Conservation (phyloP, 2,797 vertebrate genomes). For the Meda fulgida region DNA sequence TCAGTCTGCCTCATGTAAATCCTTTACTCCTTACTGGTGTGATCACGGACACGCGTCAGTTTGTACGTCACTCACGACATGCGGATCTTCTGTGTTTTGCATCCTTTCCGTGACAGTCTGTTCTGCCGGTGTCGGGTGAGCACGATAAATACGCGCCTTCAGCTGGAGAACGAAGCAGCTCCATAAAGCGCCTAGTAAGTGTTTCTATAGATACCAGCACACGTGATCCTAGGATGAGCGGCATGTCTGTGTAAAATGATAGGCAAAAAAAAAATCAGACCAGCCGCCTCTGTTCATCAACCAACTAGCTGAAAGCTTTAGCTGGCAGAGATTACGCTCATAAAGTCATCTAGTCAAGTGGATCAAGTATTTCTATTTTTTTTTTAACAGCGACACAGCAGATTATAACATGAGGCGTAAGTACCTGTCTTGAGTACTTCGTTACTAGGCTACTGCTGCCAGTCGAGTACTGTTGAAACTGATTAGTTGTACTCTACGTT, state of each 20-base stretch:
- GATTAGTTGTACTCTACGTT: neutral
- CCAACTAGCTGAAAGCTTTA: neutral
- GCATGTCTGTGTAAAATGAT: neutral
- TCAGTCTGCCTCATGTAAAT: neutral
- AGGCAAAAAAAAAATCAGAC: neutral
- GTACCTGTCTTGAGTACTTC: neutral
- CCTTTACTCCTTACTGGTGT: neutral
- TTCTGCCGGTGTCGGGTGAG: constrained; percentile 7
- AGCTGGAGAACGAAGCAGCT: neutral
- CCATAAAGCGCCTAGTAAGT: neutral
- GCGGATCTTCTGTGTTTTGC: constrained; percentile 26
- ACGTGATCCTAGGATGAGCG: neutral
- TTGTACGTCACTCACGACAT: constrained; percentile 14
- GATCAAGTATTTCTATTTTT: neutral
- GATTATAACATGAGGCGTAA: neutral
- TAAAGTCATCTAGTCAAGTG: neutral
- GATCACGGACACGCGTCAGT: constrained; percentile 24
- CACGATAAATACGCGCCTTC: neutral
- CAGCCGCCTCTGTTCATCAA: neutral
- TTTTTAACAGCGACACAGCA: neutral
- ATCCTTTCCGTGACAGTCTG: constrained; percentile 7
- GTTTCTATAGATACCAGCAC: neutral
- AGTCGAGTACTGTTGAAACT: too few species aligned
- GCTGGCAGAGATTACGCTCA: neutral
- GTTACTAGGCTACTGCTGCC: too few species aligned